Percentiles rank a stretch among this genome's conserved stretches.
These are phyloP conservation scores for Calameuta idolon DNA, from an alignment of 2,888 invertebrate species.

Conservation along the genomic window DNA sequence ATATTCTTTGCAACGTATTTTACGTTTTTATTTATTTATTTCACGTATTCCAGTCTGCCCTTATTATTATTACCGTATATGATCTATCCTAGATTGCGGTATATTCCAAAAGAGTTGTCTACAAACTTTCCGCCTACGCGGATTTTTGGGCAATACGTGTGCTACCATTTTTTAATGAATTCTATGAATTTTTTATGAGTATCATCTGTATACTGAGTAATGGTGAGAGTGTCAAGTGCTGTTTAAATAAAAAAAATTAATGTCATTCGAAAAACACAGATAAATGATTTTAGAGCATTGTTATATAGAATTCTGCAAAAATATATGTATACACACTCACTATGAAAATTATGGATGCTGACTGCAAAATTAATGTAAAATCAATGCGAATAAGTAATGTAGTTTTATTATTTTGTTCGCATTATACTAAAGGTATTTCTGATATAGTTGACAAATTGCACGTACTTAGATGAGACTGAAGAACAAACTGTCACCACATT, in stretches of 20 bases:
- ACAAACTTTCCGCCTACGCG: not conserved
- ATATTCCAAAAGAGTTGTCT: not conserved
- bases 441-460: not conserved
- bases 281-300: not conserved
- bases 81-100: not conserved
- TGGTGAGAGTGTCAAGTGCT: not conserved
- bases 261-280: not conserved
- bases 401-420: not conserved
- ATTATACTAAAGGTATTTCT: not conserved
- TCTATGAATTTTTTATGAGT: not conserved
- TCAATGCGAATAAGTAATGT: not conserved
- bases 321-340: too few species aligned
- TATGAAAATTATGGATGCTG: too few species aligned
- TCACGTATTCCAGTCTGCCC: not conserved
- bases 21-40: not conserved
- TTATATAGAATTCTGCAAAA: not conserved
- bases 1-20: slow-evolving; percentile 5
- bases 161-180: not conserved
- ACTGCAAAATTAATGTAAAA: not conserved
- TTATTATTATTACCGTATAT: not conserved
- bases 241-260: not conserved
- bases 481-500: not conserved
- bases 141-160: not conserved
- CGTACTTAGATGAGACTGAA: not conserved
- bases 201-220: not conserved